Percentiles rank a stretch among this genome's conserved stretches.
These are phyloP conservation scores for Macrocentrus cingulum DNA, from an alignment of 1,140 invertebrate genomes.

Conservation along the genomic window DNA sequence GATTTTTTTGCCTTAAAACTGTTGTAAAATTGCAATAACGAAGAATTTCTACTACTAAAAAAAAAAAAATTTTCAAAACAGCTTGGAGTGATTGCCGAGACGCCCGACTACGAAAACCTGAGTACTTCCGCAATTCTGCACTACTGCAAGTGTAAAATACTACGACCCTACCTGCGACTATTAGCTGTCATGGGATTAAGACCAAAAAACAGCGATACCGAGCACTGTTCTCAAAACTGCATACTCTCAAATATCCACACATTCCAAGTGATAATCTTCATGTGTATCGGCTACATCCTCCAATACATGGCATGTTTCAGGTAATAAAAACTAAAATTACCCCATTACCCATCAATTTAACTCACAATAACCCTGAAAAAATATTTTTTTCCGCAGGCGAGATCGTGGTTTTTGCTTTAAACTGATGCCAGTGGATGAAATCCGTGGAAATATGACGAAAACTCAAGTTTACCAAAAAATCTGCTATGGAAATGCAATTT, in stretches of 20 bases:
- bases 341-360: constrained; percentile 10
- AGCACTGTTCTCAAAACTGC: constrained; percentile 61
- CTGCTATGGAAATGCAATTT: constrained; percentile 70
- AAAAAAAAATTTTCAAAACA: constrained; percentile 33
- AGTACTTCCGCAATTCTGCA: constrained; percentile 74
- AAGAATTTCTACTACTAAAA: no score
- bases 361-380: no score
- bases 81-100: constrained; percentile 69
- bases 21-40: no score
- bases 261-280: constrained; percentile 65
- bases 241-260: constrained; percentile 70
- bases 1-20: no score
- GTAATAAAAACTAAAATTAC: constrained; percentile 47
- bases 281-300: constrained; percentile 71
- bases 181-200: constrained; percentile 73
- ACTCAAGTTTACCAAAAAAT: constrained; percentile 60
- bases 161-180: constrained; percentile 72
- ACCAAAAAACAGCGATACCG: constrained; percentile 66
- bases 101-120: constrained; percentile 65
- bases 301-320: constrained; percentile 78
- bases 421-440: constrained; percentile 49
- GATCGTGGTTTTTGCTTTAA: constrained; percentile 75
- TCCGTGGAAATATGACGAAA: constrained; percentile 40
- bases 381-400: constrained; percentile 59
- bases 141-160: constrained; percentile 78